A percentile compares a stretch with the other conserved stretches of the same genome.
Conservation (phyloP, 2,888 invertebrate species). For the Philereme vetulata region DNA sequence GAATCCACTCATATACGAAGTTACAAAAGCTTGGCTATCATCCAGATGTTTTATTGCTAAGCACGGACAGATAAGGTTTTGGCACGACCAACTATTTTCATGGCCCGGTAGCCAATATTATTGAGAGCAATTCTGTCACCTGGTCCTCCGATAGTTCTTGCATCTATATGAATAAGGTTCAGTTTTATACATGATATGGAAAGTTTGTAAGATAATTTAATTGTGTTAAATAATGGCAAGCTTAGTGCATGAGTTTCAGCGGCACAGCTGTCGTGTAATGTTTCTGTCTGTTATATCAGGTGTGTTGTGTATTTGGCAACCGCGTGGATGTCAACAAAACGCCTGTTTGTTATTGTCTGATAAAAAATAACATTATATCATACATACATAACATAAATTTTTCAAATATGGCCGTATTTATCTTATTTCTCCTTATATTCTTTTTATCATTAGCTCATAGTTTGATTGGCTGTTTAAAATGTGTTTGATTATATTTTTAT, state of each 20-base stretch:
- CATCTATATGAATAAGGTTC: slow-evolving; percentile 38
- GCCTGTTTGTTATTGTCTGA: not conserved
- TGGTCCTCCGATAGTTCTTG: slow-evolving; percentile 37
- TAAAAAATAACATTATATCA: too few species aligned
- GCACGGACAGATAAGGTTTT: slow-evolving; percentile 54
- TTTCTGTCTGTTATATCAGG: slow-evolving; percentile 22
- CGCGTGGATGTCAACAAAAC: slow-evolving; percentile 7
- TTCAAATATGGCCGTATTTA: too few species aligned
- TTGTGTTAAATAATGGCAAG: slow-evolving; percentile 46
- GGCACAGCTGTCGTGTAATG: slow-evolving; percentile 43
- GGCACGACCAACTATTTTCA: slow-evolving; percentile 54
- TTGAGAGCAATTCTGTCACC: slow-evolving; percentile 36
- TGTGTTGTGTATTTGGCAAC: slow-evolving; percentile 31
- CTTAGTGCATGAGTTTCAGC: slow-evolving; percentile 44
- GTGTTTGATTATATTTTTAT: too few species aligned
- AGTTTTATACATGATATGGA: slow-evolving; percentile 11
- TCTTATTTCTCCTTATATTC: too few species aligned
- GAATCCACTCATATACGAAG: slow-evolving; percentile 44
- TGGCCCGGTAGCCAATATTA: slow-evolving; percentile 47
- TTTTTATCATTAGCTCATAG: too few species aligned
- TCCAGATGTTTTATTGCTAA: slow-evolving; percentile 61
- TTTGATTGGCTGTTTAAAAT: too few species aligned
- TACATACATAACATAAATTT: too few species aligned
- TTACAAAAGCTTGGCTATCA: slow-evolving; percentile 52
- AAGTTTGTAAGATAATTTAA: slow-evolving; percentile 15